Evolutionary conservation across 2,113 vertebrate genomes (phyloP).

Genomic region (Oryzias javanicus): DNA sequence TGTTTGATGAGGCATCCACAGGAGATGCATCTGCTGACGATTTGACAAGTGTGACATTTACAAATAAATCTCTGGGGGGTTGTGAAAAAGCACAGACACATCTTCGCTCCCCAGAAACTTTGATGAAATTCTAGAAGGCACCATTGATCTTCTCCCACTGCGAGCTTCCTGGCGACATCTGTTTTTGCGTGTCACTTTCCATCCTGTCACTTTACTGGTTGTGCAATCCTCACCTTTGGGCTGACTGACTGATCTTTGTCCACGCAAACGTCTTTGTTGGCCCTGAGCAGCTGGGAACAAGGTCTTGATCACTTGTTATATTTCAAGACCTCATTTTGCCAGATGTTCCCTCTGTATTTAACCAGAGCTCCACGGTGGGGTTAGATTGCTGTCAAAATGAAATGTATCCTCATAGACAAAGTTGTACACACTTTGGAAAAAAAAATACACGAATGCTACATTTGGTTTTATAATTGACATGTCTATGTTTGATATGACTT

Average conservation of each 20-base stretch:
- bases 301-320: slow-evolving; percentile 44
- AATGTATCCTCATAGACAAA: too few relatives aligned
- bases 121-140: slow-evolving; percentile 61
- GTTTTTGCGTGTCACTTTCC: slow-evolving; percentile 44
- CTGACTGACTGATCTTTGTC: slow-evolving; percentile 52
- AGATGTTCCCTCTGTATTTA: slow-evolving; percentile 36
- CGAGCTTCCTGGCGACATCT: slow-evolving; percentile 34
- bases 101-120: slow-evolving; percentile 47
- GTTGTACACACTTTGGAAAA: too few relatives aligned
- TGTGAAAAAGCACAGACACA: slow-evolving; percentile 37
- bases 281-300: slow-evolving; percentile 44
- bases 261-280: slow-evolving; percentile 21
- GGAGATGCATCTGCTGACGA: slow-evolving; percentile 41
- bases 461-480: too few relatives aligned
- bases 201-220: slow-evolving; percentile 28
- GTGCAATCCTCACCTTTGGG: slow-evolving; percentile 50
- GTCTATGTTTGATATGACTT: too few relatives aligned
- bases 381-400: too few relatives aligned
- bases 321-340: slow-evolving; percentile 41
- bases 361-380: not conserved
- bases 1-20: slow-evolving; percentile 16
- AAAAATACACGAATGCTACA: too few relatives aligned
- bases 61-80: slow-evolving; percentile 58
- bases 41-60: slow-evolving; percentile 71
- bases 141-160: slow-evolving; percentile 47